A percentile compares a stretch with the other conserved stretches of the same genome.
These are phyloP conservation scores for Hydropsyche betteni DNA, from an alignment of 2,888 invertebrate species.

Conservation along the genomic window DNA sequence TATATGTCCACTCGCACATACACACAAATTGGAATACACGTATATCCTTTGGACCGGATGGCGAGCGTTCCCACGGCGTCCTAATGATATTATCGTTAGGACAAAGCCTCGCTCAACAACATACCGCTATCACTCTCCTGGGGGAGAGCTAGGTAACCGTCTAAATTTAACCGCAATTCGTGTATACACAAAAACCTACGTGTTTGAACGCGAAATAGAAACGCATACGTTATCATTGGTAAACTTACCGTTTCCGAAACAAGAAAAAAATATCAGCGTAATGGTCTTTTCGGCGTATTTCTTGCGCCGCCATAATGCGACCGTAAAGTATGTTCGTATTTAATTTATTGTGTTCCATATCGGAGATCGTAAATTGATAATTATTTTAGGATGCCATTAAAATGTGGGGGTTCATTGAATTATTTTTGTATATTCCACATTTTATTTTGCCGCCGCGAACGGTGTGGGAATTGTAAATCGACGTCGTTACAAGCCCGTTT, in stretches of 20 bases:
- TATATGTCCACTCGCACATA: too few species aligned
- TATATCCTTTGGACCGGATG: too few species aligned
- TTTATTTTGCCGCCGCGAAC: not conserved
- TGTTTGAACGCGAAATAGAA: not conserved
- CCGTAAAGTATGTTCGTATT: not conserved
- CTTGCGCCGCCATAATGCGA: too few species aligned
- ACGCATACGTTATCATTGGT: not conserved
- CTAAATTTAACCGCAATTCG: slow-evolving; percentile 6
- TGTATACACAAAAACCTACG: not conserved
- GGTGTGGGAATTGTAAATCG: slow-evolving; percentile 10
- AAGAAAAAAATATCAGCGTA: not conserved
- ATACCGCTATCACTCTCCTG: slow-evolving; percentile 11
- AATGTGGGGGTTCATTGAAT: too few species aligned
- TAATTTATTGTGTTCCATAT: not conserved
- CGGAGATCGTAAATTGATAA: too few species aligned
- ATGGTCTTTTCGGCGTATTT: not conserved
- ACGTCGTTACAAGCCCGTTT: not conserved
- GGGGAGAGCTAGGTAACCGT: not conserved
- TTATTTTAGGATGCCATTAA: too few species aligned
- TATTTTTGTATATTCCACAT: too few species aligned
- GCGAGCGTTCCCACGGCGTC: slow-evolving; percentile 1
- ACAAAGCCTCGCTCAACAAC: slow-evolving; percentile 20
- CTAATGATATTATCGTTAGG: slow-evolving; percentile 20
- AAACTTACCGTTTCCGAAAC: not conserved
- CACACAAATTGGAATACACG: too few species aligned